Base-by-base conservation (phyloP, 2,797 vertebrate genomes). In the Somateria mollissima region DNA sequence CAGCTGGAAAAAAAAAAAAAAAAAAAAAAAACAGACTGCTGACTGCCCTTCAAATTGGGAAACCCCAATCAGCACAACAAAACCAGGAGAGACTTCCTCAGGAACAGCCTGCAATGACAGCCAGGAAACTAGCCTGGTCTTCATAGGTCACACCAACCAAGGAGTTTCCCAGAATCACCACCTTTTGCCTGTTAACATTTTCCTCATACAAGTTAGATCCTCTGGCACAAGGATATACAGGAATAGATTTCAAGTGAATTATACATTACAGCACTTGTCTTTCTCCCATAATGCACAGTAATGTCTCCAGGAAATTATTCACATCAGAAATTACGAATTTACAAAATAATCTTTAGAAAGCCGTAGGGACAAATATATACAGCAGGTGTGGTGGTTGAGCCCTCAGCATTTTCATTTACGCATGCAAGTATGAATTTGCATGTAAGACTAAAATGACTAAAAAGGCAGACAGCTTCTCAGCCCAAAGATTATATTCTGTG, bases 331-430 rank as follows among this genome's bases (percentile, higher is more conserved):
- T 64, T 84, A 57, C 45, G 25, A 75, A 77, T 78, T 88, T 75
- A 53, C 47, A 89, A 92, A 82, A 90, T 67, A 18, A 81, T 84
- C 67, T 90, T 82, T 56, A 47, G 49, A 88, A 88, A 84, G 56
- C 34, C 73, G 18, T 51, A 84, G 64, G 60, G 36, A 60, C 71
- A 61, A 76, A 82, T 69, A 80, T 51, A 54, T 58, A 69, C 85
- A 85, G 34, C 58, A 91, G 66, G 45, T 62, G 56, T 49, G 51
- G 20, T 20, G 53, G n/a, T 25, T 71, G 51, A 94, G 54, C 45
- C 57, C 24, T 76, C 71, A 54, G 60, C 51, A 69, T 75, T 83
- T 87, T 62, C 25, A 62, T 67, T 70, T 91, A 51, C 56, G 72
- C 41, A 15, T 70, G 39, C 53, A 58, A 65, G 49, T 37, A 76